Percentiles rank a stretch among this genome's conserved stretches.
phyloP scores from a whole-genome alignment of 2,888 invertebrate species.

The Congeria kusceri region DNA sequence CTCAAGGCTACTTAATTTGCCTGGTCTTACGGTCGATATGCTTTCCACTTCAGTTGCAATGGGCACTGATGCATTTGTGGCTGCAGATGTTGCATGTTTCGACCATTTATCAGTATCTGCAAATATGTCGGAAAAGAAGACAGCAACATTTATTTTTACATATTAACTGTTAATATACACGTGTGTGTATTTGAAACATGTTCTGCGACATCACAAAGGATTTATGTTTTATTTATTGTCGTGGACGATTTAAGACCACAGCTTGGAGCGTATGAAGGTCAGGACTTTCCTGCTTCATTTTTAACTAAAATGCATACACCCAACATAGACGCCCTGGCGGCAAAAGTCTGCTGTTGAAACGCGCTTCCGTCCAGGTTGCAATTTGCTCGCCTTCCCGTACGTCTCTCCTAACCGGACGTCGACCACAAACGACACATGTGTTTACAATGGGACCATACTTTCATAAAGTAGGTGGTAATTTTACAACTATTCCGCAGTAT shows the following conservation, averaged over 20 bases:
- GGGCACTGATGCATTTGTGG: no score
- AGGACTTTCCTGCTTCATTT: background rate
- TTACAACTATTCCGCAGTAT: constrained; percentile 9
- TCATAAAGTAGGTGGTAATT: background rate
- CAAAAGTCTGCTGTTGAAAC: constrained; percentile 1
- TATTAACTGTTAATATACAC: no score
- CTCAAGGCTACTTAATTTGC: no score
- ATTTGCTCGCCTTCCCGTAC: background rate
- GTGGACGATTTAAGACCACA: constrained; percentile 6
- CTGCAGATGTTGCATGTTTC: no score
- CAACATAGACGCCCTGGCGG: background rate
- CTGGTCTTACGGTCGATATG: no score
- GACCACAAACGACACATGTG: no score
- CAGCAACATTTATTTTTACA: no score
- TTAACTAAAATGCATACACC: background rate
- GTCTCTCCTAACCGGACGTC: background rate
- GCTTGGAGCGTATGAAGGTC: background rate
- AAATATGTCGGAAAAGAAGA: no score
- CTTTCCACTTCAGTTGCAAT: no score
- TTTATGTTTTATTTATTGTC: background rate
- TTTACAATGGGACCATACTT: background rate
- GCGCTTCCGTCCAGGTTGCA: constrained; percentile 1
- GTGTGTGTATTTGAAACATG: no score
- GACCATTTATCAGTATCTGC: no score
- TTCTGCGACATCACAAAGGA: background rate